Conservation (phyloP, 2,888 invertebrate genomes). For the Epsilonema sp. region DNA sequence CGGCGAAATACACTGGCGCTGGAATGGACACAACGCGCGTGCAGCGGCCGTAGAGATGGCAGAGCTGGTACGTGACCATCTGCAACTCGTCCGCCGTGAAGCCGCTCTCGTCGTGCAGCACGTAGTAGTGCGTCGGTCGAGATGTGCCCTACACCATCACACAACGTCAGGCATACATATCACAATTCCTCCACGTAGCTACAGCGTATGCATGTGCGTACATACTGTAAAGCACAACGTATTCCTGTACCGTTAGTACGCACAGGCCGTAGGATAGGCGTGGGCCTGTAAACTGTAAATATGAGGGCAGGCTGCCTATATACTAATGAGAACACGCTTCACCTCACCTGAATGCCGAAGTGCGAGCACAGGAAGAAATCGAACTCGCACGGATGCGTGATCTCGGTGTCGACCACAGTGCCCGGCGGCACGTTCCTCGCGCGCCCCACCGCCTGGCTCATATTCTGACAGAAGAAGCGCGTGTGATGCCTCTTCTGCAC, state of each 20-base stretch:
- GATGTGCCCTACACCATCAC: no score
- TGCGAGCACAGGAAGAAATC: conserved; percentile 22
- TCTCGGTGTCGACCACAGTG: conserved; percentile 16
- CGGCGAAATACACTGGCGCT: conserved; percentile 27
- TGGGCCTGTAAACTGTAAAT: no score
- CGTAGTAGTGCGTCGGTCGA: conserved; percentile 52
- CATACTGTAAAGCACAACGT: no score
- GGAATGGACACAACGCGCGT: conserved; percentile 41
- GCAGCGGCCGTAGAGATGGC: conserved; percentile 65
- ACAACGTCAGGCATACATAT: no score
- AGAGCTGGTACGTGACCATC: conserved; percentile 55
- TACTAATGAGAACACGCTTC: no score
- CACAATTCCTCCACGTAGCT: no score
- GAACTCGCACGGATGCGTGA: conserved; percentile 13
- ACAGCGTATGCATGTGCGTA: no score
- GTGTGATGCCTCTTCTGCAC: conserved; percentile 21
- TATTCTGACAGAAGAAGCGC: conserved; percentile 11
- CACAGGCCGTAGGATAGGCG: no score
- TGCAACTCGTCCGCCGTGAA: conserved; percentile 54
- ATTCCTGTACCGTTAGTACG: no score
- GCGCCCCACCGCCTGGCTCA: conserved; percentile 1
- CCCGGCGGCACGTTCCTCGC: conserved; percentile 17
- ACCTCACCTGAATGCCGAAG: conserved; percentile 14
- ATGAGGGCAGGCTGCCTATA: no score
- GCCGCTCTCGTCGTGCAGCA: conserved; percentile 54